These are phyloP conservation scores for Apeltes quadracus DNA, from an alignment of 2,113 vertebrate genomes.

Conservation along the genomic window DNA sequence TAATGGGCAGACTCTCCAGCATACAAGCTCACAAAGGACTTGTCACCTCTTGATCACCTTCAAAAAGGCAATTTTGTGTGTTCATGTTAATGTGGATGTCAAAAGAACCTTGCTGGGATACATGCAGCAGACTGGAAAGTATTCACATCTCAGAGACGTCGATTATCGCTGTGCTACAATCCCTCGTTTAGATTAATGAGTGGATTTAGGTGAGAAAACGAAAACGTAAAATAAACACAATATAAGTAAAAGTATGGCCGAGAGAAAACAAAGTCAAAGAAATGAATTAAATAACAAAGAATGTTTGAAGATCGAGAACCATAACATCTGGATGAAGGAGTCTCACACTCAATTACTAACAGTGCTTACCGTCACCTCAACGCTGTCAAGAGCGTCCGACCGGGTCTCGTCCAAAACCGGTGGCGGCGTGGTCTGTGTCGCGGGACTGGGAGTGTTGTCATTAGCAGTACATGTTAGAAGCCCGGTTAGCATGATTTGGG, in stretches of 20 bases:
- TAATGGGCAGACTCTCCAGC: not conserved
- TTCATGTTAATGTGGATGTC: constrained; percentile 10
- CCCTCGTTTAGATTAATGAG: constrained; percentile 34
- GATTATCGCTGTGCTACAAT: constrained; percentile 14
- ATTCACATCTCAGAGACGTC: constrained; percentile 5
- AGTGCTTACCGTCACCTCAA: not conserved
- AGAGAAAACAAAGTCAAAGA: constrained; percentile 7
- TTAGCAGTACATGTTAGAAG: too few relatives aligned
- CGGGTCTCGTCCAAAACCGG: too few relatives aligned
- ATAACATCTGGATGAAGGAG: not conserved
- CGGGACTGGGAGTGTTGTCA: too few relatives aligned
- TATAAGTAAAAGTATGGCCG: constrained; percentile 36
- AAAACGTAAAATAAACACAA: constrained; percentile 2
- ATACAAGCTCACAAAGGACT: not conserved
- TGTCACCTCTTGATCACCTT: constrained; percentile 12
- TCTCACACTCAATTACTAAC: constrained; percentile 1
- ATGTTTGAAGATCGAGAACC: constrained; percentile 11
- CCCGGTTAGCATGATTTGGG: too few relatives aligned
- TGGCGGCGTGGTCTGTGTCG: too few relatives aligned
- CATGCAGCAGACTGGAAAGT: constrained; percentile 3
- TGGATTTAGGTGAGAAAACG: constrained; percentile 25
- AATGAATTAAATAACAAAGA: constrained; percentile 28
- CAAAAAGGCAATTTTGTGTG: not conserved
- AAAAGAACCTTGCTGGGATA: constrained; percentile 17
- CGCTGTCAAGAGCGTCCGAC: too few relatives aligned